Base-by-base conservation (phyloP, 2,888 invertebrate genomes). In the Drosophila macrospina region DNA sequence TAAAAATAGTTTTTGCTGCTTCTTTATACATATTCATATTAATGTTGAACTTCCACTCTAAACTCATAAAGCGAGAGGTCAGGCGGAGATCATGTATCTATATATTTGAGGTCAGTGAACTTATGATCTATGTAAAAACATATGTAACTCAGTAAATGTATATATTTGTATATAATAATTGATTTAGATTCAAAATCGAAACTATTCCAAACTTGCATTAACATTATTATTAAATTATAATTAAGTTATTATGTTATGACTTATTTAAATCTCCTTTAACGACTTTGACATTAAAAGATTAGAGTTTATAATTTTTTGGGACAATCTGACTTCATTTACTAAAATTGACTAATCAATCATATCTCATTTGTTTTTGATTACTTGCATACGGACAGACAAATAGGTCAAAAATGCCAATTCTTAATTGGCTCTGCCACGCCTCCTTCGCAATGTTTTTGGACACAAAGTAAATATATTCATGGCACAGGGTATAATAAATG, bases 321-420 rank as follows among this genome's bases (percentile, higher is more conserved):
- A 42, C 63, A 68, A 0, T 10, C 42, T 4, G 39, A 10, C 28
- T 65, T 41, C 4, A 63, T 26, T n/a, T 42, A 11, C 63, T 72
- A 26, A 45, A 52, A 36, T n/a, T n/a, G n/a, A 6, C 64, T 62
- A 15, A 51, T 13, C 28, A 88, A 64, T 10, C 81, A 74, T 11
- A 71, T 13, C 6, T 83, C 80, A n/a, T n/a, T n/a, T n/a, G n/a
- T n/a, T 26, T 26, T 26, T 1, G 26, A 26, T 26, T 5, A 26
- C 30, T 11, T 30, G 15, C 28, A 5, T 26, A n/a, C n/a, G n/a
- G n/a, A n/a, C n/a, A n/a, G n/a, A n/a, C n/a, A n/a, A n/a, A n/a
- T n/a, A n/a, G n/a, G n/a, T n/a, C n/a, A n/a, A n/a, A n/a, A n/a
- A n/a, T n/a, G n/a, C n/a, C n/a, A n/a, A n/a, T n/a, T n/a, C n/a